These are phyloP conservation scores for Mesocricetus auratus DNA, from an alignment of 2,113 vertebrate genomes.

Conservation along the genomic window DNA sequence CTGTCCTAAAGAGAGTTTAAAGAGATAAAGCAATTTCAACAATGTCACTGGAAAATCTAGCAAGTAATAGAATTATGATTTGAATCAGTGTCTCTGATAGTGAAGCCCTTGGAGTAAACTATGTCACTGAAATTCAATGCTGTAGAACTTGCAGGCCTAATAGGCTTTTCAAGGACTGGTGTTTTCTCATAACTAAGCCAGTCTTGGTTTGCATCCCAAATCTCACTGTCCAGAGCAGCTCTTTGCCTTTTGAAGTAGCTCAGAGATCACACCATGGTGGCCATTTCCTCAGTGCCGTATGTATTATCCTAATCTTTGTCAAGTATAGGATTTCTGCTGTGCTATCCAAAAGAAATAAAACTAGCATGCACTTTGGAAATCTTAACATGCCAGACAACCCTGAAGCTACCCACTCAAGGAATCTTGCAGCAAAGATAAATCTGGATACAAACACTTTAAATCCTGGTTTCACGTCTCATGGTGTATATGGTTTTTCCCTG, in stretches of 20 bases:
- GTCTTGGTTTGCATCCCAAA: background rate
- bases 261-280: background rate
- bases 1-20: constrained; percentile 54
- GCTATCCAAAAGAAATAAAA: background rate
- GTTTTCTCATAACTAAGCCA: background rate
- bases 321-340: background rate
- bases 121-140: background rate
- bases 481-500: background rate
- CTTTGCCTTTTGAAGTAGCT: background rate
- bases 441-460: background rate
- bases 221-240: background rate
- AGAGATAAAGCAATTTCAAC: background rate
- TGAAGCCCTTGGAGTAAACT: background rate
- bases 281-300: background rate
- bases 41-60: constrained; percentile 4
- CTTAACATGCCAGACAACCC: background rate
- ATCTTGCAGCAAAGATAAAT: background rate
- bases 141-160: accelerated
- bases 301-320: background rate
- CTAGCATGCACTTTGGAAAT: background rate
- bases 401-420: background rate
- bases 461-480: background rate
- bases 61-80: background rate
- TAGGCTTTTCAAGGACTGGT: background rate
- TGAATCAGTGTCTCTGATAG: background rate